Base-by-base conservation (phyloP, 2,888 invertebrate genomes). In the Nomada flava region DNA sequence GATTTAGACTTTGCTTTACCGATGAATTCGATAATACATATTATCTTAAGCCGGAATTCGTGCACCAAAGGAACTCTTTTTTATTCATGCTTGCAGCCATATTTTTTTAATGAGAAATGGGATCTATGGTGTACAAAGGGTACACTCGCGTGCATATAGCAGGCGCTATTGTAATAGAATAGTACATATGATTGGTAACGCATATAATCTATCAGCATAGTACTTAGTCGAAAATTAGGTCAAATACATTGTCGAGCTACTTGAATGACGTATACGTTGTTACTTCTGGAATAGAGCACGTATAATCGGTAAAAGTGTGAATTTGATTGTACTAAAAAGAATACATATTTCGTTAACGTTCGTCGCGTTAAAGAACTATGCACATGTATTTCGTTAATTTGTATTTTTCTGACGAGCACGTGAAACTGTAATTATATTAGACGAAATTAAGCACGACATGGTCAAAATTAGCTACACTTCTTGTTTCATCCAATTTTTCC, bases 141-240 rank as follows among this genome's bases (percentile, higher is more conserved):
- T 47, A 47, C 47, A 15, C 15, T 15, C 47, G 15, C 1, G 15
- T 4, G n/a, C 15, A 23, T 0, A 20, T 20, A 53, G 10, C n/a
- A 65, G 52, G 3, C 29, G 52, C 23, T 64, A 15, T 3, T 15
- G 7, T 10, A 64, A 47, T 47, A 47, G 23, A 64, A 26, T 50
- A 26, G n/a, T 55, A 42, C 20, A 42, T 55, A 23, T 10, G 15
- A 36, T 68, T 13, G 18, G 2, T 7, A 20, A 53, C 18, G 53
- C 18, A 23, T 68, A 53, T 15, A 23, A 53, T 42, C 20, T 15
- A 53, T 36, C 18, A 53, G 36, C 23, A 53, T 20, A 23, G 2
- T 53, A 20, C 11, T 23, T 42, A 23, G 5, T 42, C 10, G 55
- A 42, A 68, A 55, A 68, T 55, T 68, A 36, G 55, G 53, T 68